A percentile compares a stretch with the other conserved stretches of the same genome.
These are phyloP conservation scores for Oreochromis aureus DNA, from an alignment of 2,113 vertebrate species.

Conservation along the genomic window DNA sequence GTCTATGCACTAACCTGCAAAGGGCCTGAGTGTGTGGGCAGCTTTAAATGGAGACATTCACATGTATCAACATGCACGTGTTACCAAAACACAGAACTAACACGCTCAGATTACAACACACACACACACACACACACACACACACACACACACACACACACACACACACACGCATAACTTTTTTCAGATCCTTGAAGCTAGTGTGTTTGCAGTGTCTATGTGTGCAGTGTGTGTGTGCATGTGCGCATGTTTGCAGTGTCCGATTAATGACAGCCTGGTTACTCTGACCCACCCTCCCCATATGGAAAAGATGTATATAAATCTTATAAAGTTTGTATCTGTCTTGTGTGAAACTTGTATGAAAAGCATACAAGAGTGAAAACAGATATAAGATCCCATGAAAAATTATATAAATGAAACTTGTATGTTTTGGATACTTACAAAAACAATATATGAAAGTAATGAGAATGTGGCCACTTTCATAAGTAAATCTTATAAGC, in stretches of 20 bases:
- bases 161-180: neutral
- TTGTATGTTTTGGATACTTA: no score
- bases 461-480: no score
- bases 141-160: no score
- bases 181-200: neutral
- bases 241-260: neutral
- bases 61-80: neutral
- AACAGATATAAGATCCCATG: no score
- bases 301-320: no score
- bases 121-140: neutral
- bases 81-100: neutral
- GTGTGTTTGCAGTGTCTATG: neutral
- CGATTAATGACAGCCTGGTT: constrained; percentile 13
- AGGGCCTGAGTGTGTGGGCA: neutral
- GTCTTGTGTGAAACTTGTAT: no score
- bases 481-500: no score
- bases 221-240: neutral
- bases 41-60: neutral
- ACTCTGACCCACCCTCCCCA: neutral
- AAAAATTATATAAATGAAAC: no score
- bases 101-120: neutral
- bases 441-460: no score
- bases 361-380: no score
- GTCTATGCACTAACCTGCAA: neutral
- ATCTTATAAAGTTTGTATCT: no score